Conservation (phyloP, 2,888 invertebrate species). For the Temnothorax ravouxi region DNA sequence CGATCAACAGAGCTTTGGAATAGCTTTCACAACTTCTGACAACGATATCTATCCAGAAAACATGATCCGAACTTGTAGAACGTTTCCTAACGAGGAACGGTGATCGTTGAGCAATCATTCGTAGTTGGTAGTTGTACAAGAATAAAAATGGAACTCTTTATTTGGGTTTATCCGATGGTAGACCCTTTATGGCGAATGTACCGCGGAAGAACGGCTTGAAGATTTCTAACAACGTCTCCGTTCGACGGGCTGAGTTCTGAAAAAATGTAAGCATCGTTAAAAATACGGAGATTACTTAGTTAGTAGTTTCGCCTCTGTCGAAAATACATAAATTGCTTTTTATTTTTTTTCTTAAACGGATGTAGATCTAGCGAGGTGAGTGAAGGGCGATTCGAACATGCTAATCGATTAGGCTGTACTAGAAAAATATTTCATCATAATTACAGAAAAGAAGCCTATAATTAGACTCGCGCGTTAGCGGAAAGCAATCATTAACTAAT, state of each 20-base stretch:
- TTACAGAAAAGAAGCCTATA: neutral
- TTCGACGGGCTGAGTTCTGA: conserved; percentile 93
- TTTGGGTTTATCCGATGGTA: conserved; percentile 84
- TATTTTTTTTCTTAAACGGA: neutral
- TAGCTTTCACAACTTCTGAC: neutral
- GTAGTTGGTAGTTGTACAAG: neutral
- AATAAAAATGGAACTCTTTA: conserved; percentile 33
- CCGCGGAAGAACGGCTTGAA: conserved; percentile 92
- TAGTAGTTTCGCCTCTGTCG: neutral
- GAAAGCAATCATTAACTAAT: conserved; percentile 10
- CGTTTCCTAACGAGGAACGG: conserved; percentile 44
- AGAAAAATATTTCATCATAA: conserved; percentile 7
- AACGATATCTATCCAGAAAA: neutral
- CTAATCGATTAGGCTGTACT: neutral
- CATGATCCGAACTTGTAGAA: neutral
- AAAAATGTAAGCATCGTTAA: conserved; percentile 83
- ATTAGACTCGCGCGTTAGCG: neutral
- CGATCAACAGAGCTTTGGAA: conserved; percentile 4
- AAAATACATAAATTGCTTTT: neutral
- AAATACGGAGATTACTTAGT: too few species aligned
- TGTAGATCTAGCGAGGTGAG: conserved; percentile 48
- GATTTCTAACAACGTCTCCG: conserved; percentile 91
- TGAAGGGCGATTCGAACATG: conserved; percentile 57
- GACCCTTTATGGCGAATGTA: conserved; percentile 91
- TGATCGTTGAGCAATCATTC: conserved; percentile 56